These are phyloP conservation scores for Dasyprocta punctata DNA, from an alignment of 2,113 vertebrate genomes.

Conservation along the genomic window DNA sequence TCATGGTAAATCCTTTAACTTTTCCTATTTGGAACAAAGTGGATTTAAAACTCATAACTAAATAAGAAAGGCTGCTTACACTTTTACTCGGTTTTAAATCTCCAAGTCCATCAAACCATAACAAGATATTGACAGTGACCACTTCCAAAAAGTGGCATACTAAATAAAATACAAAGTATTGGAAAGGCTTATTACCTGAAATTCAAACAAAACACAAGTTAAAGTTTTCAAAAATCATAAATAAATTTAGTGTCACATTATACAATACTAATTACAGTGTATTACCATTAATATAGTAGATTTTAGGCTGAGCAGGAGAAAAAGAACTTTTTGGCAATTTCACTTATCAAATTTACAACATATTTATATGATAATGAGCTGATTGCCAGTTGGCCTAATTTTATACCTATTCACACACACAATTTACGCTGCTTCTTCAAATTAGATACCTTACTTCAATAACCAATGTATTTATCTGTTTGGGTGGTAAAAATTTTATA, in stretches of 20 bases:
- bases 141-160: conserved; percentile 77
- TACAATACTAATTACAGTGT: conserved; percentile 60
- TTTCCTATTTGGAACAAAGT: conserved; percentile 70
- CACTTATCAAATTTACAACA: conserved; percentile 57
- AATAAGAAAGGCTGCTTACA: conserved; percentile 80
- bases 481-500: conserved; percentile 40
- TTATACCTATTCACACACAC: conserved; percentile 25
- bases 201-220: conserved; percentile 80
- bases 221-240: conserved; percentile 62
- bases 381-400: conserved; percentile 5
- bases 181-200: conserved; percentile 78
- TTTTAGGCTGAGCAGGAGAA: conserved; percentile 41
- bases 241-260: conserved; percentile 65
- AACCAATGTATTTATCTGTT: conserved; percentile 41
- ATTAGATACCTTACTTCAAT: conserved; percentile 53
- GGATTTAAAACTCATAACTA: conserved; percentile 76
- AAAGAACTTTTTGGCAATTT: conserved; percentile 35
- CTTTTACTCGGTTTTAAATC: conserved; percentile 79
- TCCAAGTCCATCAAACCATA: conserved; percentile 76
- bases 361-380: conserved; percentile 19
- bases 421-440: conserved; percentile 59
- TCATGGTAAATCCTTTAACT: conserved; percentile 61
- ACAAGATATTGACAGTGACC: conserved; percentile 77
- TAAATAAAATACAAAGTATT: conserved; percentile 81
- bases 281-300: conserved; percentile 54